These are phyloP conservation scores for Brenthis ino DNA, from an alignment of 2,888 invertebrate genomes.

Conservation along the genomic window DNA sequence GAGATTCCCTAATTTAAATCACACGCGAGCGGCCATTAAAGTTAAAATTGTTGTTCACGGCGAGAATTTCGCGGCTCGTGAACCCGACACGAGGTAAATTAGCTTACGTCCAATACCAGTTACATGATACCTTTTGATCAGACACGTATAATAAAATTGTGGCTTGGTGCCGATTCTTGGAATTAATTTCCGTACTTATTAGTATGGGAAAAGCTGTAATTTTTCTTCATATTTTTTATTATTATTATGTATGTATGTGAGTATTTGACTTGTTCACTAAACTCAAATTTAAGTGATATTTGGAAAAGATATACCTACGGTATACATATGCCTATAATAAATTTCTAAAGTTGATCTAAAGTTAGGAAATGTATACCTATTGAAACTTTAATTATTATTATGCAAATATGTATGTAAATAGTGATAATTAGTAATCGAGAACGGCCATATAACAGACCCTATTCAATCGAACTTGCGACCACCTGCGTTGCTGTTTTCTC, in stretches of 20 bases:
- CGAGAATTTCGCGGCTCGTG: constrained; percentile 19
- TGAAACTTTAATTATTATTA: too few species aligned
- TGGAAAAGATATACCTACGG: too few species aligned
- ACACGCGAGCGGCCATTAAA: constrained; percentile 25
- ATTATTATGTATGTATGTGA: neutral
- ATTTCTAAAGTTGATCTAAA: too few species aligned
- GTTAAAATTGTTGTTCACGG: constrained; percentile 25
- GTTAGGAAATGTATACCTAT: too few species aligned
- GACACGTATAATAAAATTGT: constrained; percentile 16
- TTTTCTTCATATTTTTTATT: neutral
- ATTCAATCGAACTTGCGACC: too few species aligned
- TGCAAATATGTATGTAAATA: too few species aligned
- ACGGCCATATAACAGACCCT: too few species aligned
- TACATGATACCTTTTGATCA: constrained; percentile 20
- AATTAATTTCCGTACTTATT: constrained; percentile 2
- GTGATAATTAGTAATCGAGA: too few species aligned
- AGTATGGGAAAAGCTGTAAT: neutral
- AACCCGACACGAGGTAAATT: constrained; percentile 22
- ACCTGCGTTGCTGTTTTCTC: too few species aligned
- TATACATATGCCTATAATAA: too few species aligned
- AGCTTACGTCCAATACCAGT: constrained; percentile 9
- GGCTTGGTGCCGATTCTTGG: constrained; percentile 12
- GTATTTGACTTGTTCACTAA: too few species aligned
- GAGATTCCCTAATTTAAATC: constrained; percentile 23
- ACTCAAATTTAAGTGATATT: too few species aligned